Conservation (phyloP, 2,888 invertebrate genomes). For the Leistus spinibarbis region DNA sequence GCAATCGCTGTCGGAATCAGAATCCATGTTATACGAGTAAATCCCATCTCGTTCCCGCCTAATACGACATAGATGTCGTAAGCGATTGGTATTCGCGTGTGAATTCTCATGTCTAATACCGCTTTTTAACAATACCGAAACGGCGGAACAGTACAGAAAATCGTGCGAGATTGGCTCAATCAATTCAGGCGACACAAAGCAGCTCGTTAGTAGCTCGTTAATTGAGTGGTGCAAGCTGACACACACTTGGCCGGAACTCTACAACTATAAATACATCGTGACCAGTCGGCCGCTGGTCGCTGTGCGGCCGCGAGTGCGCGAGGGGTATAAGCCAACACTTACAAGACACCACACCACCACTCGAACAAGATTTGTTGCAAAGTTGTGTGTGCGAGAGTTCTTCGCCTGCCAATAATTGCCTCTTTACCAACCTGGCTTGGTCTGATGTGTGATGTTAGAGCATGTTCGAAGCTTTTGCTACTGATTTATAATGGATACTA, state of each 20-base stretch:
- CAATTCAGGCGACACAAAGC: slow-evolving; percentile 22
- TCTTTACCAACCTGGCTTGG: slow-evolving; percentile 2
- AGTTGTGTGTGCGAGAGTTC: not conserved
- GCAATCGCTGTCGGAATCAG: not conserved
- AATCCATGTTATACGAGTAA: not conserved
- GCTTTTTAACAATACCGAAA: not conserved
- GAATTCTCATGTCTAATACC: not conserved
- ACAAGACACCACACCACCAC: slow-evolving; percentile 52
- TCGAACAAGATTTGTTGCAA: slow-evolving; percentile 27
- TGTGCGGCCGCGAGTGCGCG: slow-evolving; percentile 49
- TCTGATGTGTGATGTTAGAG: not conserved
- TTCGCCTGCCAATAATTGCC: slow-evolving; percentile 21
- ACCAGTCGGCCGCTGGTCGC: slow-evolving; percentile 43
- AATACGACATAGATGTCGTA: too few relatives aligned
- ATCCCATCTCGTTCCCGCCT: not conserved
- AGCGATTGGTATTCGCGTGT: not conserved
- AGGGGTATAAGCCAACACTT: slow-evolving; percentile 57
- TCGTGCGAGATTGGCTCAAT: slow-evolving; percentile 18
- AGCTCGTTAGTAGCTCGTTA: slow-evolving; percentile 21
- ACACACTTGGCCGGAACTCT: slow-evolving; percentile 50
- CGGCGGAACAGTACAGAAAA: not conserved
- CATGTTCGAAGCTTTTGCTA: not conserved
- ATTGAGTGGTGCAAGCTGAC: slow-evolving; percentile 45
- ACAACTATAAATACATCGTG: slow-evolving; percentile 43
- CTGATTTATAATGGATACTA: slow-evolving; percentile 29